Base-by-base conservation (phyloP, 2,113 vertebrate genomes). In the Rutilus rutilus region DNA sequence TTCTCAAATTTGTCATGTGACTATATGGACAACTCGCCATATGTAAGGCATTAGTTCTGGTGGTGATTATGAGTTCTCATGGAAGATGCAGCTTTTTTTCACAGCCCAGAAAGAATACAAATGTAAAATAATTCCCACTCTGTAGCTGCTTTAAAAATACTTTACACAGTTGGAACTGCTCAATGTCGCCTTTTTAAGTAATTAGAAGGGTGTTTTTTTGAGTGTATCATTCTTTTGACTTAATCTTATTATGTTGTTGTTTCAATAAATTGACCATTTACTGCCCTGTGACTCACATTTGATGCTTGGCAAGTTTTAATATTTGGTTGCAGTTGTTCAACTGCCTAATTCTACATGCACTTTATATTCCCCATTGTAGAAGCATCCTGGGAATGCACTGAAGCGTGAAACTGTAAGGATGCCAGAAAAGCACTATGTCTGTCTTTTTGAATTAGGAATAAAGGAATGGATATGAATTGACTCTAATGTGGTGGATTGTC, bases 361-460 rank as follows among this genome's bases (percentile, higher is more conserved):
- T 77, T 50, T 33, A 60, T 23, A 60, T 42, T 79, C 54, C 23
- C 54, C 1, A 54, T 7, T 77, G 75, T 77, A 47, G 9, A 65
- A 82, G 11, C 50, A 39, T 71, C 64, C 27, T 39, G 64, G 25
- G 47, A 83, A 54, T 4, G 12, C 64, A 73, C 8, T 73, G 47
- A 73, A 42, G 21, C 23, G 9, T 83, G 27, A 33, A 4, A n/a
- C 30, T 25, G 11, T 42, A 30, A 54, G 47, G 14, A 19, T 73
- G 82, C 82, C 82, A 83, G 21, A 83, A 79, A 83, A 73, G 65
- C 50, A 73, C 82, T 57, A 59, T 71, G 27, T 36, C 64, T 52
- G 27, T 73, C 82, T 57, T 83, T 83, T 69, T 36, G 67, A 54
- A 73, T 54, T 57, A 57, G 82, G 30, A 73, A 33, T 42, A 42